These are phyloP conservation scores for Centropristis striata DNA, from an alignment of 2,113 vertebrate species.

Conservation along the genomic window DNA sequence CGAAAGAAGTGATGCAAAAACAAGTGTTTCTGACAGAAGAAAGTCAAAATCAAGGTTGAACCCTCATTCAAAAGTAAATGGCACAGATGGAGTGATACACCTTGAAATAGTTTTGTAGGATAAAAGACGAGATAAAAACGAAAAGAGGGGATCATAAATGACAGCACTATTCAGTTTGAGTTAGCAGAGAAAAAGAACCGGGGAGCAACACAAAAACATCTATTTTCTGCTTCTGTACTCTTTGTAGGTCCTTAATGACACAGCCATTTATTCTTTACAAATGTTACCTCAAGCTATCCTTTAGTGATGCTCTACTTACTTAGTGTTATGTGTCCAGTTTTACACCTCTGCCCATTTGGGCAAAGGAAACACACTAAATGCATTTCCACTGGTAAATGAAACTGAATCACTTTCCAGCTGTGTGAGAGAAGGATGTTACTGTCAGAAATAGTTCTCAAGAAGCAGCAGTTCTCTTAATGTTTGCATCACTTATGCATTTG, in stretches of 20 bases:
- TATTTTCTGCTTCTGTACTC: neutral
- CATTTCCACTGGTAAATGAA: neutral
- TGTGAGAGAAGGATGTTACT: neutral
- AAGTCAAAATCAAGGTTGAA: slow-evolving; percentile 33
- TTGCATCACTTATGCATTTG: neutral
- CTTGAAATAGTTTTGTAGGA: neutral
- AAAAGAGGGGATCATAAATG: slow-evolving; percentile 3
- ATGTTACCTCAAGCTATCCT: neutral
- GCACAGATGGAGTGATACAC: neutral
- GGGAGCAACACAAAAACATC: neutral
- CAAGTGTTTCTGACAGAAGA: slow-evolving; percentile 41
- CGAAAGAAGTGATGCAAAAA: slow-evolving; percentile 7
- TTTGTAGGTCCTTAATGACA: neutral
- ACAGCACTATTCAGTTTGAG: neutral
- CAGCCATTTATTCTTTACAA: neutral
- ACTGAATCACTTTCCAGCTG: neutral
- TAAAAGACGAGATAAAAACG: neutral
- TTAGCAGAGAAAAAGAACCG: neutral
- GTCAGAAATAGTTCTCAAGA: neutral
- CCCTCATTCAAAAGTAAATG: slow-evolving; percentile 11
- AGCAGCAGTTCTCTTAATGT: neutral
- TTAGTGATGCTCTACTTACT: neutral
- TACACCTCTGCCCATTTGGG: neutral
- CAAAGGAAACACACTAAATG: neutral
- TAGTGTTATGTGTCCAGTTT: neutral